Percentiles rank a stretch among this genome's conserved stretches.
Evolutionary conservation across 2,888 invertebrate species (phyloP).

Genomic region (Neria commutata): DNA sequence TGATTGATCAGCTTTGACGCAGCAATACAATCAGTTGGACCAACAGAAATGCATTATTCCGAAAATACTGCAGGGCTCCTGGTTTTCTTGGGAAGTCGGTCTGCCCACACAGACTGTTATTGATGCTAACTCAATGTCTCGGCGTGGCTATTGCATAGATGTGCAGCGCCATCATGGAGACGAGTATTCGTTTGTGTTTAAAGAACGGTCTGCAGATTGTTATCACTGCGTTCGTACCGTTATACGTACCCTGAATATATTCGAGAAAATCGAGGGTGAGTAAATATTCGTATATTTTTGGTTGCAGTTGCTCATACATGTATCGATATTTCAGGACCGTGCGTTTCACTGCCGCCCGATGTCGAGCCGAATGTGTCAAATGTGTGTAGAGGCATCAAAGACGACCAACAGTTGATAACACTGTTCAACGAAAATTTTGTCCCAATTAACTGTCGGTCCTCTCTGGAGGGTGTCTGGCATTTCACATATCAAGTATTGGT

Average conservation of each 20-base stretch:
- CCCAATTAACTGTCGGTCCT: slow-evolving; percentile 89
- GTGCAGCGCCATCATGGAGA: slow-evolving; percentile 74
- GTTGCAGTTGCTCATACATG: background rate
- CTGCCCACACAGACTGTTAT: slow-evolving; percentile 80
- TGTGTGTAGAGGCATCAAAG: slow-evolving; percentile 76
- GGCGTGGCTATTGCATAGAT: slow-evolving; percentile 75
- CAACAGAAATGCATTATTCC: slow-evolving; percentile 73
- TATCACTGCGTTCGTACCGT: slow-evolving; percentile 85
- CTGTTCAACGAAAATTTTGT: slow-evolving; percentile 89
- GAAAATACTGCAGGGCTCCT: slow-evolving; percentile 78
- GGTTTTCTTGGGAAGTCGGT: slow-evolving; percentile 92
- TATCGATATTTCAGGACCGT: slow-evolving; percentile 69
- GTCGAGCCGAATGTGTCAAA: slow-evolving; percentile 75
- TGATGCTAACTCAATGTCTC: slow-evolving; percentile 79
- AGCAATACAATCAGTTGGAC: slow-evolving; percentile 43
- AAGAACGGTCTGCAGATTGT: slow-evolving; percentile 67
- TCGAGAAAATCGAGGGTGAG: slow-evolving; percentile 91
- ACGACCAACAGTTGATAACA: slow-evolving; percentile 82
- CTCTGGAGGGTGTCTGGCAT: slow-evolving; percentile 95
- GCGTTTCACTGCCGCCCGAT: slow-evolving; percentile 71
- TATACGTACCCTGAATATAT: slow-evolving; percentile 84
- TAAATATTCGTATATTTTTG: slow-evolving; percentile 39
- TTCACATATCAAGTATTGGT: slow-evolving; percentile 86
- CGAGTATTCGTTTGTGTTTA: slow-evolving; percentile 86
- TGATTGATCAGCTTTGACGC: slow-evolving; percentile 28